These are phyloP conservation scores for Xiphorhynchus erythropygius DNA, from an alignment of 2,797 vertebrate species.

Conservation along the genomic window DNA sequence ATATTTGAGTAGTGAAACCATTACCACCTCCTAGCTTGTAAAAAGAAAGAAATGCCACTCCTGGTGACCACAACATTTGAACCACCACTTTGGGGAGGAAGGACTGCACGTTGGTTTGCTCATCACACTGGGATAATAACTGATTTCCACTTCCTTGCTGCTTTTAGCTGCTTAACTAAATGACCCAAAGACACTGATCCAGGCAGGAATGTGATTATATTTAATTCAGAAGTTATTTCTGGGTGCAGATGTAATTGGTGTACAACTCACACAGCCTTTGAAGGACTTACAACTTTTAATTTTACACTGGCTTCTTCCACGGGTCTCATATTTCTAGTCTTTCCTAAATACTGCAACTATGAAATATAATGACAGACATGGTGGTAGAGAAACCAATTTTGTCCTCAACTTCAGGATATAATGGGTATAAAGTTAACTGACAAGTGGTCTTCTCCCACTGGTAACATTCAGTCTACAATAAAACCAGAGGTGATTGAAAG, in stretches of 20 bases:
- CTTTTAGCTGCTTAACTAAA: not conserved
- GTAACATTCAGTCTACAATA: constrained; percentile 9
- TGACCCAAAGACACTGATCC: not conserved
- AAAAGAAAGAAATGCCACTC: not conserved
- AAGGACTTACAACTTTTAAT: constrained; percentile 25
- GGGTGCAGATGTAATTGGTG: not conserved
- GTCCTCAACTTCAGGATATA: not conserved
- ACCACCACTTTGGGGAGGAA: not conserved
- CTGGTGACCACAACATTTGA: not conserved
- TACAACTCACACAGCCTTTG: not conserved
- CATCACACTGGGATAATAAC: not conserved
- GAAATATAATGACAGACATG: constrained; percentile 5
- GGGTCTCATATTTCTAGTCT: constrained; percentile 24
- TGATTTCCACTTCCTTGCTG: not conserved
- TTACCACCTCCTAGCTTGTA: not conserved
- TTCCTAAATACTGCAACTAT: constrained; percentile 7
- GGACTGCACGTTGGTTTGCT: not conserved
- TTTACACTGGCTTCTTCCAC: not conserved
- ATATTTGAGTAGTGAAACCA: not conserved
- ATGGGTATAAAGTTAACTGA: constrained; percentile 3
- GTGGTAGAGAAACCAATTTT: not conserved
- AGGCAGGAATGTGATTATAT: not conserved
- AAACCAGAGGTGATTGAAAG: not conserved
- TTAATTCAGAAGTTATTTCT: constrained; percentile 41
- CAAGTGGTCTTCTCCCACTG: not conserved